Evolutionary conservation across 2,797 vertebrate genomes (phyloP).

Genomic region (Lepilemur ruficaudatus): DNA sequence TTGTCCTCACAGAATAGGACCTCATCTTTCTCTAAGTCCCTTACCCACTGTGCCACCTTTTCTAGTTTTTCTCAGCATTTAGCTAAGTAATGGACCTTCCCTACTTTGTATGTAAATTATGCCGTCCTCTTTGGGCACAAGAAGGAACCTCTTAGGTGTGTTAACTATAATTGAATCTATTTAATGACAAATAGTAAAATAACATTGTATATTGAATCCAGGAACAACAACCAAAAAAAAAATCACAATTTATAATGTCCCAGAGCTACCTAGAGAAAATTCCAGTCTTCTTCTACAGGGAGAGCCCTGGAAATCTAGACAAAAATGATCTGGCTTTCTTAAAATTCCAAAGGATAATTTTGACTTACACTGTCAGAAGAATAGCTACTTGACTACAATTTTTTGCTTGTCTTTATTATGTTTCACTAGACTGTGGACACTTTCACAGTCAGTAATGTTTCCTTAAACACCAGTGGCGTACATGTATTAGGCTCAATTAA

Average conservation of each 20-base stretch:
- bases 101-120: neutral
- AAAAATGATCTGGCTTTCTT: conserved; percentile 10
- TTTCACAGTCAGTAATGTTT: conserved; percentile 21
- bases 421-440: neutral
- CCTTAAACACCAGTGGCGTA: neutral
- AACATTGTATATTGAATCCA: neutral
- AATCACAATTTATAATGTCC: neutral
- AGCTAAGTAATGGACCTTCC: neutral
- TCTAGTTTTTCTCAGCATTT: neutral
- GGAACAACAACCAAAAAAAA: neutral
- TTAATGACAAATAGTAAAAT: neutral
- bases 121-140: neutral
- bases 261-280: neutral
- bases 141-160: neutral
- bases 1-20: neutral
- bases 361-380: neutral
- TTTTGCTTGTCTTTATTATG: neutral
- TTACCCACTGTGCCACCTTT: neutral
- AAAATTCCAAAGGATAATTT: neutral
- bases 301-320: neutral
- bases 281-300: neutral
- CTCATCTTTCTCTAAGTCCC: neutral
- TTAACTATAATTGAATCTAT: neutral
- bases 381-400: neutral
- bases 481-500: neutral